These are phyloP conservation scores for Zaprionus obscuricornis DNA, from an alignment of 2,888 invertebrate genomes.

Conservation along the genomic window DNA sequence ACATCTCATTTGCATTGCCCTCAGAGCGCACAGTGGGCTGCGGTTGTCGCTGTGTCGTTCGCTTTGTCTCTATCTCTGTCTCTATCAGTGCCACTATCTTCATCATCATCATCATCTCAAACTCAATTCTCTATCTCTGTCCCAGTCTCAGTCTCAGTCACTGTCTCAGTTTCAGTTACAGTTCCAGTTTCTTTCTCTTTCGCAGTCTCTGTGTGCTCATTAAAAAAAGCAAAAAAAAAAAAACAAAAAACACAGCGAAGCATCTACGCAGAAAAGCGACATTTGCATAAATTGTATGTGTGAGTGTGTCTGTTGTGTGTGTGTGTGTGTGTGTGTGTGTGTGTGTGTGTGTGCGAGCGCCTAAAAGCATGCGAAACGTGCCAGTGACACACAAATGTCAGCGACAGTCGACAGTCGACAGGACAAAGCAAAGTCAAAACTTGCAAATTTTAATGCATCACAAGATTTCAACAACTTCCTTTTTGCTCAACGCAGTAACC, in stretches of 20 bases:
- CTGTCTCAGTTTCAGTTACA: too few species aligned
- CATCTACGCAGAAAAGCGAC: constrained; percentile 72
- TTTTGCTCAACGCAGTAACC: not conserved
- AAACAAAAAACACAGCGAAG: too few species aligned
- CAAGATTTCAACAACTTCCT: constrained; percentile 64
- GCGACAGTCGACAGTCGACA: constrained; percentile 29
- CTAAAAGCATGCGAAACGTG: constrained; percentile 68
- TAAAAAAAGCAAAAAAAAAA: too few species aligned
- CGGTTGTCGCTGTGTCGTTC: constrained; percentile 5
- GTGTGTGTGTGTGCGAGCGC: constrained; percentile 16
- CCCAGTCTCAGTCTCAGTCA: not conserved
- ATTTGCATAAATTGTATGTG: constrained; percentile 63
- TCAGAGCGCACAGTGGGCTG: constrained; percentile 26
- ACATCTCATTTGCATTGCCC: constrained; percentile 44
- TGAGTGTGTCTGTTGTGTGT: constrained; percentile 6
- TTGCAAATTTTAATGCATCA: constrained; percentile 76
- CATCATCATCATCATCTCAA: too few species aligned
- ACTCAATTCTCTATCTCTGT: not conserved
- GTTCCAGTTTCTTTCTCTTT: not conserved
- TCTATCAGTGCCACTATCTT: too few species aligned
- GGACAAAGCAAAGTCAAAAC: constrained; percentile 72
- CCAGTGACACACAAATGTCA: constrained; percentile 77
- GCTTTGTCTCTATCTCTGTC: not conserved
- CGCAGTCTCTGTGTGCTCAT: constrained; percentile 55
- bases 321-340: constrained; percentile 9